Conservation (phyloP, 2,888 invertebrate genomes). For the Parelbella ahira region DNA sequence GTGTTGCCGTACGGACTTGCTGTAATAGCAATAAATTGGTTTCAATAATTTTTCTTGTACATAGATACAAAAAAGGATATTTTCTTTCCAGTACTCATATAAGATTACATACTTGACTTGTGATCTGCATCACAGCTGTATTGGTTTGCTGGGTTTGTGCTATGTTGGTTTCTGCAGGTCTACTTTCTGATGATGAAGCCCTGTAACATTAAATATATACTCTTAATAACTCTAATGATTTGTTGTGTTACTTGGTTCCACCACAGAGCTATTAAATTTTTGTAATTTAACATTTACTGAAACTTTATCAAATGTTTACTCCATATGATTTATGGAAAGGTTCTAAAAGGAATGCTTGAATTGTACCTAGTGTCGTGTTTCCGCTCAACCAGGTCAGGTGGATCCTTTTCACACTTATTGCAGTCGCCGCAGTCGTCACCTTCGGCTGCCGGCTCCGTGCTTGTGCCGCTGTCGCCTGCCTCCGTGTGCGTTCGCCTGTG, state of each 20-base stretch:
- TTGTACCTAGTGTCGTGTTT: slow-evolving; percentile 57
- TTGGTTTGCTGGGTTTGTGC: slow-evolving; percentile 51
- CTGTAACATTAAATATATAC: slow-evolving; percentile 39
- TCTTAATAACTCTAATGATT: too few relatives aligned
- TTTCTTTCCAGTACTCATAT: too few relatives aligned
- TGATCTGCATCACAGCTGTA: slow-evolving; percentile 69
- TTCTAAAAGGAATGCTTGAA: too few relatives aligned
- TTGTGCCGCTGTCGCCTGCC: slow-evolving; percentile 53
- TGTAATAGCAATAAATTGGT: too few relatives aligned
- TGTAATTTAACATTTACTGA: too few relatives aligned
- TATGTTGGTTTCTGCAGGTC: slow-evolving; percentile 30
- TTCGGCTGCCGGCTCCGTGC: slow-evolving; percentile 50
- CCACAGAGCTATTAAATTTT: too few relatives aligned
- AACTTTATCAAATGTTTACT: too few relatives aligned
- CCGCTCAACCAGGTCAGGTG: slow-evolving; percentile 48
- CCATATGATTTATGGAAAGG: too few relatives aligned
- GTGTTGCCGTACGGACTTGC: slow-evolving; percentile 51
- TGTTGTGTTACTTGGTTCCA: too few relatives aligned
- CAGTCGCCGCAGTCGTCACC: slow-evolving; percentile 52
- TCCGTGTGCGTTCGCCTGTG: slow-evolving; percentile 88
- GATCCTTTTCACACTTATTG: slow-evolving; percentile 57
- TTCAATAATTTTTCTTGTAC: too few relatives aligned
- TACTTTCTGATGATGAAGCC: slow-evolving; percentile 45
- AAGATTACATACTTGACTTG: slow-evolving; percentile 57
- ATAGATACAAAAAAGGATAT: too few relatives aligned